Evolutionary conservation across 2,113 vertebrate genomes (phyloP).

Genomic region (Neodon shergylaensis): DNA sequence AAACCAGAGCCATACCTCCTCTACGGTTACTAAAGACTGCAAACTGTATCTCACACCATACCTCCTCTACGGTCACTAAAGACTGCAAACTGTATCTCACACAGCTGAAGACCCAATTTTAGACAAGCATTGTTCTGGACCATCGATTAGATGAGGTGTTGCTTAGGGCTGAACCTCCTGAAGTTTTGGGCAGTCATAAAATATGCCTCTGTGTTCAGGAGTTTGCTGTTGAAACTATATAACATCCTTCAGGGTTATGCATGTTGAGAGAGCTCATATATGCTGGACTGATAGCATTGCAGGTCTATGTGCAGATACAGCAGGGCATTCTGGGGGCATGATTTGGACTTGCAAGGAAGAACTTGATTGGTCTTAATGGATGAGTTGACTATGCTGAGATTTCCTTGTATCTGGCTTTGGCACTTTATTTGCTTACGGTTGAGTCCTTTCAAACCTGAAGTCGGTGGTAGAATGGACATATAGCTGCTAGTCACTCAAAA

Average conservation of each 20-base stretch:
- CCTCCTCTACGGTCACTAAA: conserved; percentile 22
- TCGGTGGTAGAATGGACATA: background rate
- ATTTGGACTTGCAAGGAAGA: conserved; percentile 24
- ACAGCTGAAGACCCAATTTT: background rate
- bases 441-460: background rate
- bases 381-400: background rate
- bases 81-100: background rate
- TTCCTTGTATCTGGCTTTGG: conserved; percentile 44
- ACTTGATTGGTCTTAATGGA: conserved; percentile 51
- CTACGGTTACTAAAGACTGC: background rate
- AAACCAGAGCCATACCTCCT: conserved; percentile 49
- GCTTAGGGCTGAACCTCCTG: background rate
- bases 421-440: conserved; percentile 2
- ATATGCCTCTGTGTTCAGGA: conserved; percentile 53
- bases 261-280: conserved; percentile 35
- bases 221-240: conserved; percentile 57
- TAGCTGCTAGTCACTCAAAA: background rate
- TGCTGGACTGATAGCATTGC: conserved; percentile 61
- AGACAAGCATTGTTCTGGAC: background rate
- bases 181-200: conserved; percentile 43
- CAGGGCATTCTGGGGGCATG: background rate
- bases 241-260: conserved; percentile 41
- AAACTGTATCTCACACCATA: background rate
- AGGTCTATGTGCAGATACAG: background rate
- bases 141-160: background rate